Evolutionary conservation across 2,888 invertebrate species (phyloP), one percentile per base, ranked within the genome.

Genomic region (Habrosyne pyritoides): DNA sequence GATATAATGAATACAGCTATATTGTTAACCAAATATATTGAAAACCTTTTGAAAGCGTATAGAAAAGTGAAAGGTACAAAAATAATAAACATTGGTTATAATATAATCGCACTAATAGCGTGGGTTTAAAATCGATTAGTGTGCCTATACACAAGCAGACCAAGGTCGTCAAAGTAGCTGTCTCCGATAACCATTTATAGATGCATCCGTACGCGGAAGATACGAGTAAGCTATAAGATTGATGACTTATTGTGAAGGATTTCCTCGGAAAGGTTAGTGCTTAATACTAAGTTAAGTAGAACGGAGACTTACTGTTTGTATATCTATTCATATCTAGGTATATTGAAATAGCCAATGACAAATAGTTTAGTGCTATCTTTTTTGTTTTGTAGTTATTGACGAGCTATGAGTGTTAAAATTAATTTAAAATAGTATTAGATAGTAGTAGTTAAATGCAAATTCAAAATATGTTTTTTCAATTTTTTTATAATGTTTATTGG

Each of bases 121-220:
- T 54, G 55, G 55, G 55, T 14, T 52, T 14, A 26, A 42, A 52
- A 52, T 55, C 55, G 55, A 55, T 55, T 22, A 18, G 42, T 42
- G 28, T 14, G 10, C 12, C 26, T 21, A 18, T 30, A 21, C n/a
- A 49, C 48, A 48, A 26, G 6, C n/a, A 18, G 49, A 42, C 14
- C 50, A 50, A 50, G 50, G 50, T 28, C 21, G 47, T n/a, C 50
- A 47, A n/a, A n/a, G n/a, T 47, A 22, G 28, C 28, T 50, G 28
- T 50, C 28, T 18, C 28, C 10, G 50, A 30, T 28, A 50, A 8
- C 50, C 50, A 28, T 50, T 28, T 50, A 50, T 30, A 28, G 50
- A 28, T 28, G 28, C 14, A 24, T 10, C 28, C 42, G 42, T 42
- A 50, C 50, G 50, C 50, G 50, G 50, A 50, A 50, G 50, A 42